Conservation (phyloP, 2,888 invertebrate genomes). For the Alsophila aescularia region DNA sequence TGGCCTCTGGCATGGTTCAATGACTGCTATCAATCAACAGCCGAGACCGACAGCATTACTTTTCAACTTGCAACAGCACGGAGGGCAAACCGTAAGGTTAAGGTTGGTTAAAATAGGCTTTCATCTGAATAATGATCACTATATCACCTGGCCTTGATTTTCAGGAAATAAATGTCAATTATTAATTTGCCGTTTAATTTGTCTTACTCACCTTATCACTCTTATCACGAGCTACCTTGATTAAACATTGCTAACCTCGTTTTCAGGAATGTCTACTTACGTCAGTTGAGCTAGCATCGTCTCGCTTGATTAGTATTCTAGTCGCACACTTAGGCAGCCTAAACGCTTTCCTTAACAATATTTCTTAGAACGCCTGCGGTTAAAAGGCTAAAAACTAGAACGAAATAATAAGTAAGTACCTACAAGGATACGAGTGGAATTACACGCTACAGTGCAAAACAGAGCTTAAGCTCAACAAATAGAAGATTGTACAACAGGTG, state of each 20-base stretch:
- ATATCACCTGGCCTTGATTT: no score
- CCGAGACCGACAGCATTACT: no score
- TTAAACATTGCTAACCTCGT: constrained; percentile 12
- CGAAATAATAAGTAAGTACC: constrained; percentile 25
- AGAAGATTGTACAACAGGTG: no score
- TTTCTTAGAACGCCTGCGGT: constrained; percentile 43
- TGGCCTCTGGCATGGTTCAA: no score
- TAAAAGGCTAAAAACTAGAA: constrained; percentile 34
- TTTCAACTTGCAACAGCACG: no score
- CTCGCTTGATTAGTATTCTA: constrained; percentile 45
- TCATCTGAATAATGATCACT: no score
- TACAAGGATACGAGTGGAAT: constrained; percentile 44
- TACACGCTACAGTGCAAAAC: constrained; percentile 4
- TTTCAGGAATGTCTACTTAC: constrained; percentile 24
- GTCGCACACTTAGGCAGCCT: constrained; percentile 37
- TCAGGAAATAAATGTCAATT: no score
- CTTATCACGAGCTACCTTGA: constrained; percentile 18
- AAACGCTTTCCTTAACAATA: constrained; percentile 56
- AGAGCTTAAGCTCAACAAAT: neutral
- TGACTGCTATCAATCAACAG: no score
- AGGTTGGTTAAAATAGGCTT: no score
- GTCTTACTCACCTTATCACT: constrained; percentile 20
- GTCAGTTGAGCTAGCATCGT: constrained; percentile 16
- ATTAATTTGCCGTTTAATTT: neutral
- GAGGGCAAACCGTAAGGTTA: no score